Evolutionary conservation across 2,797 vertebrate species (phyloP), one percentile per base, ranked within the genome.

Genomic region (Decapterus maruadsi): DNA sequence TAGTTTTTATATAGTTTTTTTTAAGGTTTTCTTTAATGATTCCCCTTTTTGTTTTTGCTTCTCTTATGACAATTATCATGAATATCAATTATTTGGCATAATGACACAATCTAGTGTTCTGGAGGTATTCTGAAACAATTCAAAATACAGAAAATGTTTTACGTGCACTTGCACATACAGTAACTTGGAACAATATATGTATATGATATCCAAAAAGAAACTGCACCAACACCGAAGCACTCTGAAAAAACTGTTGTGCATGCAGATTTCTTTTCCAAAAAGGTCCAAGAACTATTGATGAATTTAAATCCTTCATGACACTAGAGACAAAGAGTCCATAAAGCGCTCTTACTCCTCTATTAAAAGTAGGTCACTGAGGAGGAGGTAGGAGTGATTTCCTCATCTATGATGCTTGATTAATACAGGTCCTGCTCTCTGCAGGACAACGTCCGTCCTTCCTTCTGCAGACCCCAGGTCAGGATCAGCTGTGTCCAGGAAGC

Each of bases 401-500:
- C 16, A 10, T 48, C 50, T 29, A 19, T 53, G 19, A 3, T 10
- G 3, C 4, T 36, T 36, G 46, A 64, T 77, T 10, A 66, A 61
- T 17, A 10, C n/a, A 13, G 43, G 43, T n/a, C 6, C 29, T 70
- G 22, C 12, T 46, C 46, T 40, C 70, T 34, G 31, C 46, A 73
- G 26, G 60, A 51, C 26, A 45, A 29, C 40, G 19, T 13, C 14
- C 16, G 14, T 12, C 51, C 19, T 16, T 48, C 45, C 17, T 16
- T 14, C 63, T 17, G 12, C 42, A 63, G 72, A 34, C 38, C 54
- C 48, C 45, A 77, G 64, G 34, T 69, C 66, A 31, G 10, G 10
- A 19, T 65, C 22, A 26, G 9, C 40, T 17, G 2, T 43, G 42
- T 34, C 34, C 38, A 2, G 9, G 31, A 19, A 68, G 40, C 19